phyloP scores from a whole-genome alignment of 1,140 invertebrate genomes.

The Trigoniulus corallinus region DNA sequence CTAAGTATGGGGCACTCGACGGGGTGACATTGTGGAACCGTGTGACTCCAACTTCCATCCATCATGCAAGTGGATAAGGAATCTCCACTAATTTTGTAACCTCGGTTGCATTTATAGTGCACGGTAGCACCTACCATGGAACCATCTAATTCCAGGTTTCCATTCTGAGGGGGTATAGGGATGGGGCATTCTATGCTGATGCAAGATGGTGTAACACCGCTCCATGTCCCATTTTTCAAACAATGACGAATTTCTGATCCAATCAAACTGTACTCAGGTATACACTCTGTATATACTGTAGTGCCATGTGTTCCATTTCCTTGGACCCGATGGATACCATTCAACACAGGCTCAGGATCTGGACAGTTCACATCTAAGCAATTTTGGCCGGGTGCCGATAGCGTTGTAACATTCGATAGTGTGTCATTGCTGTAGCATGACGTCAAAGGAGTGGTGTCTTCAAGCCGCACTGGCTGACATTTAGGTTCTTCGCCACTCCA shows the following conservation, averaged over 20 bases:
- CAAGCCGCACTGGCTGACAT: conserved; percentile 16
- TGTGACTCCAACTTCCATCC: conserved; percentile 14
- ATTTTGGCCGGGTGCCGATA: neutral
- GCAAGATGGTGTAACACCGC: conserved; percentile 8
- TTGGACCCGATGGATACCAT: neutral
- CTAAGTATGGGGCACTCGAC: conserved; percentile 14
- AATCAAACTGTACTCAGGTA: neutral
- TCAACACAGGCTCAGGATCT: neutral
- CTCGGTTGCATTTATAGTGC: conserved; percentile 32
- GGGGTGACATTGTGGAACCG: conserved; percentile 13
- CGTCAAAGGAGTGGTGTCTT: neutral
- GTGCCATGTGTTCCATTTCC: neutral
- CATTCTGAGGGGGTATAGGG: conserved; percentile 10
- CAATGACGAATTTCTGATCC: neutral
- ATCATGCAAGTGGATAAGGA: conserved; percentile 7
- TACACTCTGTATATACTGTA: neutral
- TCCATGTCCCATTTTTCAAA: conserved; percentile 3
- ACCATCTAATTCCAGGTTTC: conserved; percentile 3
- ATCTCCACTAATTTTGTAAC: conserved; percentile 32
- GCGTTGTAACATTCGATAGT: neutral
- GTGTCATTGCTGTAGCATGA: neutral
- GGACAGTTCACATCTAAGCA: neutral
- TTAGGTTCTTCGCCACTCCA: conserved; percentile 11
- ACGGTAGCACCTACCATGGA: conserved; percentile 18
- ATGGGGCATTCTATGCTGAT: conserved; percentile 10